Evolutionary conservation across 2,888 invertebrate genomes (phyloP), one percentile per base, ranked within the genome.

Genomic region (Orthosia cruda): DNA sequence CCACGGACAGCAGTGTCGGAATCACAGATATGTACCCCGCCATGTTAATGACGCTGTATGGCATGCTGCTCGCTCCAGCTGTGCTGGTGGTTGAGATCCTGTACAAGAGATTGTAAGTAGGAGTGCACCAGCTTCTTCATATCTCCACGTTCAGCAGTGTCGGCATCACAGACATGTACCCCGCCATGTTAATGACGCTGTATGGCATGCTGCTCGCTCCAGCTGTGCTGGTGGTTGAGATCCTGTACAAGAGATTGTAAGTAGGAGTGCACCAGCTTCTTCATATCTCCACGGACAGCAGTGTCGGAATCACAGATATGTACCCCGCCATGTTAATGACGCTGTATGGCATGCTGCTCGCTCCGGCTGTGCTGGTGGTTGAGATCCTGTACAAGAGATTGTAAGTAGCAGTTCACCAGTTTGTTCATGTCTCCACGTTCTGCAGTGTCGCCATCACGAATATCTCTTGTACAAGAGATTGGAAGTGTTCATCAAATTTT

Each of bases 91-190:
- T 96, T 20, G 96, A 96, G 88, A 92, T 95, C 12, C 74, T 90
- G 52, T 93, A 95, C 72, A 92, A 92, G 32, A 89, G 90, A 64
- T 71, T 96, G 96, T 96, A 59, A 94, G 95, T 92, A 13, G 20
- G 2, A 54, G 20, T 54, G 20, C 12, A 3, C 50, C 9, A 50
- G 18, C 9, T 11, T 52, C 50, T n/a, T n/a, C 91, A 95, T 7
- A 95, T 97, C 0, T 96, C 97, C 18, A 96, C 97, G 3, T 98
- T 98, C 93, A 96, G 98, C 86, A 97, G 97, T 73, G 98, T 98
- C 0, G 97, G 97, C 47, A 93, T 97, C 77, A 94, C 95, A 0
- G 97, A 97, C 87, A 97, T 97, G 92, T 95, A 96, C 73, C 97
- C 97, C 0, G 97, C 97, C 0, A 91, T 97, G 84, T 85, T 97